phyloP scores from a whole-genome alignment of 2,888 invertebrate genomes.

The Prionchulus punctatus region DNA sequence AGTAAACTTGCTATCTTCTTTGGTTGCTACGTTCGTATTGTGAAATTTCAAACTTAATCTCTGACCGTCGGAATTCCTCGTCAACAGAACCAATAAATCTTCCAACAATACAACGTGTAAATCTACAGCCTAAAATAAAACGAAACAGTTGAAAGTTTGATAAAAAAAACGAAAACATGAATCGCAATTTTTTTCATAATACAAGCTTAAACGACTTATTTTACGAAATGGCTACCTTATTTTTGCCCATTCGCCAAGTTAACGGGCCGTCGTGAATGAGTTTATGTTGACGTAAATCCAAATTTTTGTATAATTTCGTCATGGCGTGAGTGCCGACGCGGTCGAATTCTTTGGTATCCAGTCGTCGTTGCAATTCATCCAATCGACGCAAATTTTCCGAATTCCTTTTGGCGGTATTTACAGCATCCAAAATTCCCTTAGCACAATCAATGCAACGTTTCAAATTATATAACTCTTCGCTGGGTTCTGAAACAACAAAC shows the following conservation, averaged over 20 bases:
- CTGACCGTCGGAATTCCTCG: slow-evolving; percentile 43
- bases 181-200: no score
- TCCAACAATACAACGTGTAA: slow-evolving; percentile 66
- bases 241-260: slow-evolving; percentile 50
- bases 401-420: slow-evolving; percentile 62
- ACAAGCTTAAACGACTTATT: no score
- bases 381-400: slow-evolving; percentile 43
- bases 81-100: slow-evolving; percentile 63
- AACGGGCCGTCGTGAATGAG: slow-evolving; percentile 67
- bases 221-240: no score
- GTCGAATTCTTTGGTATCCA: slow-evolving; percentile 35
- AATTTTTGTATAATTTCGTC: slow-evolving; percentile 28
- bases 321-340: slow-evolving; percentile 14
- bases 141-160: no score
- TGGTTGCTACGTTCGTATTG: slow-evolving; percentile 18
- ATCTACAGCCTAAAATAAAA: slow-evolving; percentile 42
- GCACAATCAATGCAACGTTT: slow-evolving; percentile 55
- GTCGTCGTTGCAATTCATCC: slow-evolving; percentile 27
- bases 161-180: no score
- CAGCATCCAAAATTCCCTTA: slow-evolving; percentile 60
- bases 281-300: slow-evolving; percentile 43
- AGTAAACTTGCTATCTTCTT: slow-evolving; percentile 23
- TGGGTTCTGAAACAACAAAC: slow-evolving; percentile 21
- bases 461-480: slow-evolving; percentile 34
- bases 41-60: slow-evolving; percentile 49